Evolutionary conservation across 1,140 invertebrate genomes (phyloP), one percentile per base, ranked within the genome.

Genomic region (Penaeus japonicus): DNA sequence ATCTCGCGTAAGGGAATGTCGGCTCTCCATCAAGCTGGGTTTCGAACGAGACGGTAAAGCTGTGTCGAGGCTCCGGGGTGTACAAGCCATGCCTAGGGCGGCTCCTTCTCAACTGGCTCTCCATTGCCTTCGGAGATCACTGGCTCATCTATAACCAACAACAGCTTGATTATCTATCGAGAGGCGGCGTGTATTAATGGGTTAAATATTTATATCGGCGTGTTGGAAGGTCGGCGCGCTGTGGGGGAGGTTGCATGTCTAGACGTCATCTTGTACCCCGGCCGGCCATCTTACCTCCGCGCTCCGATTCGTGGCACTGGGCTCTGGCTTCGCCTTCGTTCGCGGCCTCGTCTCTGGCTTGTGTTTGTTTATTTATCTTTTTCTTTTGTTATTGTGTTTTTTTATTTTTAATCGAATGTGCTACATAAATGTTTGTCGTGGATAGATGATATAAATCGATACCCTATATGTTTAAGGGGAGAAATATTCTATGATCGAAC

Each of bases 181-280:
- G 65, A 88, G 62, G 62, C 78, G 80, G 79, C 62, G 27, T 75
- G 53, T 88, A 88, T 83, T 88, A 88, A 88, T 88, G 86, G 86
- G 79, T 54, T 88, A 88, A 88, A 88, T 88, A 88, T 88, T 88
- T 83, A 87, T 87, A 88, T 59, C 80, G 86, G 18, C 86, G 82
- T 88, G 86, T 88, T 88, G 82, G 79, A 88, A 80, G 30, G 85
- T 47, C 39, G 78, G 35, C 22, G 75, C 77, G 35, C 78, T 17
- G 78, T 24, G 39, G 85, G 78, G 85, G 85, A 62, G 59, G 57
- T 81, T 53, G 79, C 78, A 77, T 88, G 86, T 83, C 77, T 77
- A 65, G 86, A 27, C 59, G 79, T 88, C 86, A 88, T 88, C 86
- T 88, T 88, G 86, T 88, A 70, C 54, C 20, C 24, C 12, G 39